Evolutionary conservation across 2,888 invertebrate genomes (phyloP).

Genomic region (Morpho deidamia): DNA sequence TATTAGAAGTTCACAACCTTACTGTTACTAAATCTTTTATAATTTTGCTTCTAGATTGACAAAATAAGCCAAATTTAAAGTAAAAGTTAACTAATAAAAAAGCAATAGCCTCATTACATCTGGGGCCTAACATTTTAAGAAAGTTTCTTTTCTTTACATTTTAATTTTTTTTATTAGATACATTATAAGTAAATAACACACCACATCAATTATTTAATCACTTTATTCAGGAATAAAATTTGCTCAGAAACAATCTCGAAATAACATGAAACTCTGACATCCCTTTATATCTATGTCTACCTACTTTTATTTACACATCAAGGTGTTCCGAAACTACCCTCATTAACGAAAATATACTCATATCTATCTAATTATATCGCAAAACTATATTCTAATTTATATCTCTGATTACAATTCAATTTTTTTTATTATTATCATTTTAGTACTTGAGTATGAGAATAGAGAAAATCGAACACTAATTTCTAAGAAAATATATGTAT

Average conservation of each 20-base stretch:
- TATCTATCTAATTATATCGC: slow-evolving; percentile 41
- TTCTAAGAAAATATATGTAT: slow-evolving; percentile 20
- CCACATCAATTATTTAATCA: slow-evolving; percentile 33
- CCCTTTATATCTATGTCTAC: slow-evolving; percentile 27
- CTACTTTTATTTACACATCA: slow-evolving; percentile 43
- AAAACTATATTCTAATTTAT: slow-evolving; percentile 42
- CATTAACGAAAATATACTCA: slow-evolving; percentile 56
- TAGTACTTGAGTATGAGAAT: slow-evolving; percentile 32
- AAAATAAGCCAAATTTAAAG: too few relatives aligned
- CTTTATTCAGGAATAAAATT: slow-evolving; percentile 70
- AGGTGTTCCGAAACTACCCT: slow-evolving; percentile 33
- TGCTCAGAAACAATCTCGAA: slow-evolving; percentile 52
- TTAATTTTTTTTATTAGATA: too few relatives aligned
- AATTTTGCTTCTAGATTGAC: too few relatives aligned
- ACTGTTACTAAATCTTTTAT: too few relatives aligned
- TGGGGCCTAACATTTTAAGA: too few relatives aligned
- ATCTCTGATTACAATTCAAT: slow-evolving; percentile 43
- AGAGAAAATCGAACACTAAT: slow-evolving; percentile 41
- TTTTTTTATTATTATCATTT: slow-evolving; percentile 31
- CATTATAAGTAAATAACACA: slow-evolving; percentile 3
- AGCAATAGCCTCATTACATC: too few relatives aligned
- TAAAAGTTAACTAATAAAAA: too few relatives aligned
- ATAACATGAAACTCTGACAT: slow-evolving; percentile 36
- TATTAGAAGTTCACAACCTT: too few relatives aligned
- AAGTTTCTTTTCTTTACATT: too few relatives aligned